Evolutionary conservation across 2,113 vertebrate genomes (phyloP), one percentile per base, ranked within the genome.

Genomic region (Sinocyclocheilus maitianheensis): DNA sequence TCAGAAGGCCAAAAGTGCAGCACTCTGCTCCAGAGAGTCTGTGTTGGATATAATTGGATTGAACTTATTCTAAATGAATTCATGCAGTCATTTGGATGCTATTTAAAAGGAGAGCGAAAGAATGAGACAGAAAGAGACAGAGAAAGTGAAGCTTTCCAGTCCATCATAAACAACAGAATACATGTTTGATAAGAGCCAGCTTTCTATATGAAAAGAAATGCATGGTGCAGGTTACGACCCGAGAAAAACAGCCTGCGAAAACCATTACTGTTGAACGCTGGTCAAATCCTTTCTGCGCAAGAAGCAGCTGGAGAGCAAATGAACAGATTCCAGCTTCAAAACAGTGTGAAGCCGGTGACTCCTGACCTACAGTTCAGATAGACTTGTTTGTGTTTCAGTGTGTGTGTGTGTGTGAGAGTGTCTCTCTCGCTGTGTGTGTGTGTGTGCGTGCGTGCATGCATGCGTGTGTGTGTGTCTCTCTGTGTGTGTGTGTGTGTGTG

Each of bases 241-340:
- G 20, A 37, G 65, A 40, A 16, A 74, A 22, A 43, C 85, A 83
- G 46, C 24, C 60, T 43, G 72, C 8, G 63, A 46, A 26, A 77
- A 82, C 72, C 69, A 83, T 83, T 82, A 86, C 3, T 46, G 30
- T 10, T 76, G 69, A 81, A 58, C 20, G 34, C 58, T 67, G 72
- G 46, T 51, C 43, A 77, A 67, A 77, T 5, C 40, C 3, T 37
- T 69, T 43, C 26, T 46, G 18, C 26, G 60, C 43, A 63, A 13
- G 12, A 82, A 53, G 20, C 26, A 63, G 3, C 37, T 77, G 37
- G 20, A 63, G 53, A 13, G 30, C 24, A 77, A 60, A 77, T 83
- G 46, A 87, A 83, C 46, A 1, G 13, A 55, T 75, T 86, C n/a
- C 53, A 55, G 62, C 8, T 34, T 10, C 53, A 69, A 77, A 77